Base-by-base conservation (phyloP, 2,888 invertebrate genomes). In the Pedicia rivosa region DNA sequence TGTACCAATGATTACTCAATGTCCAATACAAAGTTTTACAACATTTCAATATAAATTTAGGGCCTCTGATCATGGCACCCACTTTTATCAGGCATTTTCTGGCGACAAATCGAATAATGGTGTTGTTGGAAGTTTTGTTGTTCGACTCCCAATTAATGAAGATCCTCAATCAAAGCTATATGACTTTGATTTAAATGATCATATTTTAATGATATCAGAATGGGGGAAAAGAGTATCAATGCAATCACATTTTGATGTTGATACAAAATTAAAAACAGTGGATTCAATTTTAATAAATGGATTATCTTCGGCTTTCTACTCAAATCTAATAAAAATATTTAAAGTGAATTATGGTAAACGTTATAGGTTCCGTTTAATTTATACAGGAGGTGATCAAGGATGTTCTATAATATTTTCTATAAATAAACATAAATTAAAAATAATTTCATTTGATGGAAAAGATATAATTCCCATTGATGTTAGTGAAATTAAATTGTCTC, bases 361-460 rank as follows among this genome's bases (percentile, higher is more conserved):
- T 43, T 79, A 83, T 52, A 67, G 82, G 40, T 78, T 83, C 49
- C 66, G 84, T 12, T 57, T 82, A 32, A 76, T 83, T 47, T 37
- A 35, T 19, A 81, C 81, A 48, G 78, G 80, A 1, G 82, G 78
- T 50, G 78, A 81, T 51, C 64, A 81, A 38, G 82, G 82, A 56
- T 83, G 83, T 46, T 83, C 83, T 1, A 73, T 83, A 39, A 77
- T 80, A 55, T 53, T 83, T 47, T 77, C 79, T 0, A 65, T 83
- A 6, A 82, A 82, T 47, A 74, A 77, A 47, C 84, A 84, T 54
- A 77, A 73, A 22, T 62, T 84, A 46, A 68, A 67, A 2, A 62
- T 81, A 32, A 74, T 83, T 30, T 70, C 74, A 40, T 71, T 74
- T 12, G 84, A 84, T 55, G 82, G 82, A 3, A 70, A 70, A 46